Evolutionary conservation across 1,140 invertebrate species (phyloP).

Genomic region (Drosophila asahinai): DNA sequence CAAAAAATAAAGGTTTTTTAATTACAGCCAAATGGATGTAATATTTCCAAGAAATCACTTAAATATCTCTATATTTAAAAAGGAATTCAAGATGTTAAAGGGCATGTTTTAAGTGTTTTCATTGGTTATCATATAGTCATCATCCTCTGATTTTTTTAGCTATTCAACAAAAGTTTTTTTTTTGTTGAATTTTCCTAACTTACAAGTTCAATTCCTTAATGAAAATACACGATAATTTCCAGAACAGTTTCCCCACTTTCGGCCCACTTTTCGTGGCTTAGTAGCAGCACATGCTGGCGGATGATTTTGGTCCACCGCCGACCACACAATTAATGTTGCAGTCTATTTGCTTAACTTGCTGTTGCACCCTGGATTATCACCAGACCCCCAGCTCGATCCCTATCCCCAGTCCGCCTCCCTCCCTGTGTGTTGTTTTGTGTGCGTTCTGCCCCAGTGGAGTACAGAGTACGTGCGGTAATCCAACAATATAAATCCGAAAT

Average conservation of each 20-base stretch:
- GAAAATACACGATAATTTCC: background rate
- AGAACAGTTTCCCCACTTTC: background rate
- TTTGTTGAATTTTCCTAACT: no score
- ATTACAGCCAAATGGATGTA: background rate
- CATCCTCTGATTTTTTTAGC: background rate
- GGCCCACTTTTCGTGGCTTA: constrained; percentile 19
- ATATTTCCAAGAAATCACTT: background rate
- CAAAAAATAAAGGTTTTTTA: background rate
- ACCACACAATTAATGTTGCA: constrained; percentile 83
- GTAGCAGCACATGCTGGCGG: constrained; percentile 10
- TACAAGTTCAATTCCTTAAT: no score
- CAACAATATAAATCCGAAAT: constrained; percentile 79
- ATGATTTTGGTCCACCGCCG: constrained; percentile 46
- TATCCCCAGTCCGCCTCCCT: constrained; percentile 5
- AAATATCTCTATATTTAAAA: background rate
- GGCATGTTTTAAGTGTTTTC: background rate
- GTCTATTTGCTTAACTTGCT: constrained; percentile 83
- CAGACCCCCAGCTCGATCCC: constrained; percentile 7
- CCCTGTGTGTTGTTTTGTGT: constrained; percentile 33
- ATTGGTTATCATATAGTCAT: background rate
- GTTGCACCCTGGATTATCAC: constrained; percentile 48
- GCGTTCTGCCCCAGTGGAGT: constrained; percentile 65
- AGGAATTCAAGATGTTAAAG: background rate
- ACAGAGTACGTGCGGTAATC: constrained; percentile 69
- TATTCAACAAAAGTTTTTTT: background rate